Base-by-base conservation (phyloP, 2,113 vertebrate genomes). In the Narcine bancroftii region DNA sequence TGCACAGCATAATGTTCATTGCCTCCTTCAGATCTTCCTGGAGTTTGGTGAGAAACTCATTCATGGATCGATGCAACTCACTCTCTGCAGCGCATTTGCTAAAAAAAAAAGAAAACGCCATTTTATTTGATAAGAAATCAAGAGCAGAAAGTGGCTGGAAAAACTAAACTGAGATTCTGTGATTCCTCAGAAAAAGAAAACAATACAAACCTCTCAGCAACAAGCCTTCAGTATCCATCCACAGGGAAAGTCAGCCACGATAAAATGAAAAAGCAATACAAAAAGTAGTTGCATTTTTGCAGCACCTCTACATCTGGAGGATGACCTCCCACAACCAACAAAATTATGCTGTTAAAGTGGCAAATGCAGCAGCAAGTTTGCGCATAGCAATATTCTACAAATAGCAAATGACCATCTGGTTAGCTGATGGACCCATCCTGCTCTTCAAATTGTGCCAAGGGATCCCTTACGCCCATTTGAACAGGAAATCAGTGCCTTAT, bases 1-100 rank as follows among this genome's bases (percentile, higher is more conserved):
- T 98, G 93, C 98, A 99, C 97, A 97, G 97, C 98, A 99, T 99
- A 89, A 97, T 99, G 95, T 99, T 99, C 97, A 99, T 98, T 94
- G 97, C 98, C 92, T 99, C 98, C 92, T 97, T 97, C 93, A 99
- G 96, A 93, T 99, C 97, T n/a, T 98, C 98, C 95, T 99, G 98
- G 93, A 99, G 96, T 93, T 97, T 97, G 79, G 96, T 97, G 92
- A 99, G 96, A 94, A 99, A 98, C 93, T 98, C 97, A 0, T 97
- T 97, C 97, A 99, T 96, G 15, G 98, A 98, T 92, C 96, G 96
- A 6, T 96, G 97, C 93, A 99, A 95, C 93, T 99, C 98, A 0
- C 96, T 97, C 75, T 97, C 96, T 6, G 97, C 97, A 97, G 97
- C 97, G 69, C 95, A 96, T 94, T 97, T 98, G 94, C 98, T 99